Percentiles rank a stretch among this genome's conserved stretches.
Evolutionary conservation across 1,140 invertebrate genomes (phyloP).

Genomic region (Drosophila orena): DNA sequence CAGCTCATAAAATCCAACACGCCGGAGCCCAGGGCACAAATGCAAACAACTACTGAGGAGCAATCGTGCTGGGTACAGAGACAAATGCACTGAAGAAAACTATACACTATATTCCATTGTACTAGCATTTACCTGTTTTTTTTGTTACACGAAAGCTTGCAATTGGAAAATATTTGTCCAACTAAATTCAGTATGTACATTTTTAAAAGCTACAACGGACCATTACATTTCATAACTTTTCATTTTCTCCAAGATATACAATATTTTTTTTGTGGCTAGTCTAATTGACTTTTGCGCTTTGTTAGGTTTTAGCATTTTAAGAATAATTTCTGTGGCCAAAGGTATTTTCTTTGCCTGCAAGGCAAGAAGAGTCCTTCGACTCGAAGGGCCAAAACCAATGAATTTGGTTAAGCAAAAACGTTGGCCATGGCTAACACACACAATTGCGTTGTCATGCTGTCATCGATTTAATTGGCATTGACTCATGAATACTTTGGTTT

Average conservation of each 20-base stretch:
- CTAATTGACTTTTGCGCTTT: too few species aligned
- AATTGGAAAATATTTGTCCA: too few species aligned
- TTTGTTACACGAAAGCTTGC: background rate
- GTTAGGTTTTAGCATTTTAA: background rate
- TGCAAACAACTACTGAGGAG: conserved; percentile 4
- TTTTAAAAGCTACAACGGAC: too few species aligned
- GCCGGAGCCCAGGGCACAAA: conserved; percentile 17
- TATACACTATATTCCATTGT: too few species aligned
- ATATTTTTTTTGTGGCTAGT: too few species aligned
- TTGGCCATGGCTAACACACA: conserved; percentile 9
- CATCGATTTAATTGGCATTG: conserved; percentile 50
- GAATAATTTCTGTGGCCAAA: background rate
- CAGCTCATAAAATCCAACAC: conserved; percentile 31
- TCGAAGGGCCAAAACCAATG: conserved; percentile 12
- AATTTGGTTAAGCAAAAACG: conserved; percentile 20
- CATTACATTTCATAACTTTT: too few species aligned
- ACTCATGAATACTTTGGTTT: conserved; percentile 6
- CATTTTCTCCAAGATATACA: too few species aligned
- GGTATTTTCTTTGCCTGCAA: background rate
- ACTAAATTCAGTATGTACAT: too few species aligned
- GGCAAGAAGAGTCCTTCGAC: background rate
- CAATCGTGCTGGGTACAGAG: too few species aligned
- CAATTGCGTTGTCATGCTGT: conserved; percentile 15
- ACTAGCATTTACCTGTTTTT: too few species aligned
- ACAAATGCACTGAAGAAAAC: conserved; percentile 8